Evolutionary conservation across 2,113 vertebrate species (phyloP).

Genomic region (Cyanoramphus novaezelandiae): DNA sequence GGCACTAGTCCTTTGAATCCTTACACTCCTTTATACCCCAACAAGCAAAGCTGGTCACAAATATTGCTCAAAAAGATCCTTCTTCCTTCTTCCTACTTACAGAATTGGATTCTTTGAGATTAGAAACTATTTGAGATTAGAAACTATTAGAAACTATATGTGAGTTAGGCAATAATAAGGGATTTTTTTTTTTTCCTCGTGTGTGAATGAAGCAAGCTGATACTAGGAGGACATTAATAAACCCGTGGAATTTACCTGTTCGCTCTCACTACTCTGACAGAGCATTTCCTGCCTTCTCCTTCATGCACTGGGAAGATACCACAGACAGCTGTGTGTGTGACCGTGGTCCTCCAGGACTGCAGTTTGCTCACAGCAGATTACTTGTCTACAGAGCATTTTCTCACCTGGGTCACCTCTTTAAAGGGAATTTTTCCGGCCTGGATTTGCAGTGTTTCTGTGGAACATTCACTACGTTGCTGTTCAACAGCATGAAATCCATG

Average conservation of each 20-base stretch:
- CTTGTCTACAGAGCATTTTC: slow-evolving; percentile 62
- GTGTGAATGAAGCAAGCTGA: not conserved
- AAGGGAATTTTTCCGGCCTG: slow-evolving; percentile 52
- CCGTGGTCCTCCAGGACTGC: not conserved
- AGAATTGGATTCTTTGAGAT: not conserved
- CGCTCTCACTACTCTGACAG: not conserved
- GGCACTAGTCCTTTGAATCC: not conserved
- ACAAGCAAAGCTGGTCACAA: not conserved
- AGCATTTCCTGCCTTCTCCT: not conserved
- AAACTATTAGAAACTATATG: not conserved
- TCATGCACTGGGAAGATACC: not conserved
- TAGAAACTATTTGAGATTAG: not conserved
- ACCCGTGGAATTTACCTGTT: not conserved
- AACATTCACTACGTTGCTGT: slow-evolving; percentile 63
- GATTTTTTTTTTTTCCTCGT: not conserved
- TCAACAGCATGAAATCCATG: slow-evolving; percentile 70
- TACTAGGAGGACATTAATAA: not conserved
- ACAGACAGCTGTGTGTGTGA: not conserved
- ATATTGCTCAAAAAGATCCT: not conserved
- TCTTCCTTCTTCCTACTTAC: not conserved
- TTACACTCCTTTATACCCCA: not conserved
- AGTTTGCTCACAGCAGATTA: slow-evolving; percentile 53
- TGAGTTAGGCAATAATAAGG: not conserved
- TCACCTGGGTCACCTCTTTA: slow-evolving; percentile 65
- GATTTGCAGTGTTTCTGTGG: slow-evolving; percentile 52